Evolutionary conservation across 1,140 invertebrate species (phyloP).

Genomic region (Zaprionus taronus): DNA sequence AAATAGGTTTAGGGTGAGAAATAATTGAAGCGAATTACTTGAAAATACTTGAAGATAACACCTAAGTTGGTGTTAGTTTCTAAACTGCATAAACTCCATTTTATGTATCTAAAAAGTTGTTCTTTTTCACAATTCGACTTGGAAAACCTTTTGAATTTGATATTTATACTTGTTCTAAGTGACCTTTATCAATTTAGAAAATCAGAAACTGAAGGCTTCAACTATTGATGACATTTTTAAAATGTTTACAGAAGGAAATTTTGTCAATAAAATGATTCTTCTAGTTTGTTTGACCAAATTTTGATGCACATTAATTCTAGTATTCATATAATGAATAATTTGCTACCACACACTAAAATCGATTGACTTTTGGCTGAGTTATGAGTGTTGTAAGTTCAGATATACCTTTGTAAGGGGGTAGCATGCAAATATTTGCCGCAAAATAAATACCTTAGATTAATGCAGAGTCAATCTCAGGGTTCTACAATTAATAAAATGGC

Average conservation of each 20-base stretch:
- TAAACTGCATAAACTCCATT: neutral
- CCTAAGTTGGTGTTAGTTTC: neutral
- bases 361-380: neutral
- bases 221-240: too few relatives aligned
- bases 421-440: too few relatives aligned
- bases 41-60: neutral
- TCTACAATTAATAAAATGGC: too few relatives aligned
- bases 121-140: neutral
- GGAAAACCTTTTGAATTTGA: too few relatives aligned
- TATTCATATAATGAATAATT: neutral
- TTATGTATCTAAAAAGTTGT: neutral
- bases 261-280: neutral
- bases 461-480: too few relatives aligned
- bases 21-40: neutral
- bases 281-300: too few relatives aligned
- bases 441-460: neutral
- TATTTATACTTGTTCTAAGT: too few relatives aligned
- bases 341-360: neutral
- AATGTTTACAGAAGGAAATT: too few relatives aligned
- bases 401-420: too few relatives aligned
- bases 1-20: neutral
- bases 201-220: too few relatives aligned
- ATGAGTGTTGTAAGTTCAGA: neutral
- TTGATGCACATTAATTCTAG: neutral
- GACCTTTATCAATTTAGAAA: too few relatives aligned